Base-by-base conservation (phyloP, 2,888 invertebrate species). In the Spisula solida region DNA sequence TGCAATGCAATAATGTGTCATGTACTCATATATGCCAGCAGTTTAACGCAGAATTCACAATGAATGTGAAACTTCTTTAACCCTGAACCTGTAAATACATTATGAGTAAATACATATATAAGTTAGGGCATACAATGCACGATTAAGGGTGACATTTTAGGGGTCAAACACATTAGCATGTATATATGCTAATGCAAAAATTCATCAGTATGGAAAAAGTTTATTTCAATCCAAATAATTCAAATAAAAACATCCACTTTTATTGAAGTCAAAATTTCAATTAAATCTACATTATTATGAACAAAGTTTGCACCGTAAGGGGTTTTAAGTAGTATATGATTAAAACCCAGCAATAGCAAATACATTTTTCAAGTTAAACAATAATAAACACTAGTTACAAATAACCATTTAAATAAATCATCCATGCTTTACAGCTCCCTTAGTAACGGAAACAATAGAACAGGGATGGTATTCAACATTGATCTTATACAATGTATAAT, bases 11-110 rank as follows among this genome's bases (percentile, higher is more conserved):
- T 29, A 41, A 55, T 60, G 86, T 83, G 86, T 70, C 56, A 29
- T 34, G 47, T 29, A 91, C 91, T 80, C 25, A 89, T 51, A 55
- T 51, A 34, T 16, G 70, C 56, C 48, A 84, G 56, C 25, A 91
- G 88, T 20, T 41, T 34, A 48, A 80, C 70, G 85, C 91, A 91
- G 60, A 90, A 91, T 87, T 82, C 86, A 85, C 89, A 91, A 60
- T 88, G 81, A 14, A 78, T 48, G 85, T 90, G 91, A 34, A 90
- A 18, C 70, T 87, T 90, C 79, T 82, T 83, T 55, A 91, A 55
- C 5, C 91, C 91, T 14, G 91, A 86, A 6, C 51, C 91, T 91
- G 81, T 25, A 89, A 89, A 56, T 31, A 81, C 12, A 47, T 16
- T 20, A 66, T 66, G 2, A n/a, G n/a, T 12, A 25, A n/a, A 66